These are phyloP conservation scores for Oreochromis spilurus DNA, from an alignment of 2,113 vertebrate species.

Conservation along the genomic window DNA sequence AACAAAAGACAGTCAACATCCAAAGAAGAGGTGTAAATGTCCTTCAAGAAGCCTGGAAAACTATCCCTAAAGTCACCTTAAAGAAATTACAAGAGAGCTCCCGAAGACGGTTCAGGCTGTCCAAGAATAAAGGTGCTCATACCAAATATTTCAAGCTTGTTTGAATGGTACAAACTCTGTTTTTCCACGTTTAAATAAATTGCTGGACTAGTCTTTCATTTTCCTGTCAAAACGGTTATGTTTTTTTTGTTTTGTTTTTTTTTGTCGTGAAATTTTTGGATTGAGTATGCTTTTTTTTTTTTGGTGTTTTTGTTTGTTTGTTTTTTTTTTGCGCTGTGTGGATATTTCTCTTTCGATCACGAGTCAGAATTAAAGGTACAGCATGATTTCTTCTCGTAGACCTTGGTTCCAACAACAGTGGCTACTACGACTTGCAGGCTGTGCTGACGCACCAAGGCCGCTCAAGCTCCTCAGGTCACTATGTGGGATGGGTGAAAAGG, in stretches of 20 bases:
- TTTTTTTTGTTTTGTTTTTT: too few relatives aligned
- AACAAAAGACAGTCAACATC: neutral
- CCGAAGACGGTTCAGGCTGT: neutral
- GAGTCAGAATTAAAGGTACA: neutral
- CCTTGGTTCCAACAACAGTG: slow-evolving; percentile 92
- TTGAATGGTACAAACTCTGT: neutral
- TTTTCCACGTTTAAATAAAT: neutral
- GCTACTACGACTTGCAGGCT: slow-evolving; percentile 96
- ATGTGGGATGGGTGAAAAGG: slow-evolving; percentile 96
- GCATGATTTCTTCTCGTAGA: slow-evolving; percentile 66
- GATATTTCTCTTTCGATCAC: neutral
- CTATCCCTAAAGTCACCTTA: neutral
- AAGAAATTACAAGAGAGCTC: neutral
- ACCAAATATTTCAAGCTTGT: neutral
- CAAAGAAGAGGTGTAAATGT: neutral
- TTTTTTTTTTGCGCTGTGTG: accelerated
- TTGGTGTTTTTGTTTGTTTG: too few relatives aligned
- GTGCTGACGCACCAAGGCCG: slow-evolving; percentile 97
- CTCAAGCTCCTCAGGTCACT: slow-evolving; percentile 97
- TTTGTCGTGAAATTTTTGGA: too few relatives aligned
- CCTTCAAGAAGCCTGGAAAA: neutral
- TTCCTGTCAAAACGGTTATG: neutral
- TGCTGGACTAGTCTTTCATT: neutral
- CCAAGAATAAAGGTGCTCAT: neutral
- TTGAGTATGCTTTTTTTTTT: too few relatives aligned